phyloP scores from a whole-genome alignment of 1,140 invertebrate genomes.

The Halictus rubicundus region DNA sequence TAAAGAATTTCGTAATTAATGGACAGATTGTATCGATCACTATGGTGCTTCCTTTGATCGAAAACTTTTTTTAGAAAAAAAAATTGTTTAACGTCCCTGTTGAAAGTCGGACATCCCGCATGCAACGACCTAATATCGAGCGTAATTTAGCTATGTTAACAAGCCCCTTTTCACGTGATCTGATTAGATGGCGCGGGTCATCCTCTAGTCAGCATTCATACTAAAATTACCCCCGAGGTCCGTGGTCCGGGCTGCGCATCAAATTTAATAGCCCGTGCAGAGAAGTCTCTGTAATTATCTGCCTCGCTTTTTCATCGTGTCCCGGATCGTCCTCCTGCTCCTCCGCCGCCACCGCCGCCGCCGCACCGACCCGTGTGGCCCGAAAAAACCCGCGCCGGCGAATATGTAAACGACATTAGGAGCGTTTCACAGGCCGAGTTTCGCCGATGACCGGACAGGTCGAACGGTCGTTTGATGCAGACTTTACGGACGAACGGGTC shows the following conservation, averaged over 20 bases:
- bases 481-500: constrained; percentile 34
- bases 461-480: constrained; percentile 37
- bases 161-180: neutral
- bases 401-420: constrained; percentile 40
- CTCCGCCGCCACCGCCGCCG: no score
- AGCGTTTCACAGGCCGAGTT: constrained; percentile 28
- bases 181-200: neutral
- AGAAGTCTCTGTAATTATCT: constrained; percentile 44
- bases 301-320: constrained; percentile 16
- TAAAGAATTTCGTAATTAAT: no score
- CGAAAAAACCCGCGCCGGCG: constrained; percentile 18
- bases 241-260: constrained; percentile 24
- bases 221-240: constrained; percentile 6
- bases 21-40: no score
- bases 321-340: neutral
- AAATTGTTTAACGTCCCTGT: no score
- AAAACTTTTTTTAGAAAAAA: no score
- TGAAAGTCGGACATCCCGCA: no score
- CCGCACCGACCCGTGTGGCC: neutral
- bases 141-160: neutral
- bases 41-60: no score
- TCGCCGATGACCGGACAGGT: constrained; percentile 8
- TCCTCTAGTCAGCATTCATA: constrained; percentile 11
- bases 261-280: constrained; percentile 34
- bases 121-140: no score